phyloP scores from a whole-genome alignment of 2,888 invertebrate genomes.

The Ischnura elegans region DNA sequence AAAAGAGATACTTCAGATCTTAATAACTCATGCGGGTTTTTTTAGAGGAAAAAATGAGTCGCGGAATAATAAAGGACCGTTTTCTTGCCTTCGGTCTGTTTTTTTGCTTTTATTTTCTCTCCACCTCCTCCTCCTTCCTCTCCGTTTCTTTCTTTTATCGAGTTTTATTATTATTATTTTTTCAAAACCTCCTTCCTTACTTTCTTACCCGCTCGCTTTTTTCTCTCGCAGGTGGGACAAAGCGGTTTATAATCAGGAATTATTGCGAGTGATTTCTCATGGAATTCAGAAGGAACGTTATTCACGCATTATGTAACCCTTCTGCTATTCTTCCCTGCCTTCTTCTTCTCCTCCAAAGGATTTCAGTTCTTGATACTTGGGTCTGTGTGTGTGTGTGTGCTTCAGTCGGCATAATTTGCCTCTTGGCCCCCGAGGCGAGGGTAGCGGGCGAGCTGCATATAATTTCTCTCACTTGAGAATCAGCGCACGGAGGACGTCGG shows the following conservation, averaged over 20 bases:
- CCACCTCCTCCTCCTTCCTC: neutral
- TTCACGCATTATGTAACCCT: slow-evolving; percentile 2
- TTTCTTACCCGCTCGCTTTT: neutral
- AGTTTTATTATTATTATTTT: neutral
- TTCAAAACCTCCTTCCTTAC: too few relatives aligned
- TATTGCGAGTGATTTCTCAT: slow-evolving; percentile 33
- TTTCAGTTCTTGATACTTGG: neutral
- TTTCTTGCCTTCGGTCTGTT: neutral
- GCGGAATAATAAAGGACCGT: slow-evolving; percentile 19
- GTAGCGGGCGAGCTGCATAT: neutral
- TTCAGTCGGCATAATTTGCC: neutral
- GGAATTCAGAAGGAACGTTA: neutral
- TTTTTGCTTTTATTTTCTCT: neutral
- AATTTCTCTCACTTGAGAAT: neutral
- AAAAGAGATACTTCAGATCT: slow-evolving; percentile 65
- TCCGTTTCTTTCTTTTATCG: too few relatives aligned
- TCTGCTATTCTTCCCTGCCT: too few relatives aligned
- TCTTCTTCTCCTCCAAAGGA: neutral
- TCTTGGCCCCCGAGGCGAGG: neutral
- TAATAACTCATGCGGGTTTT: slow-evolving; percentile 62
- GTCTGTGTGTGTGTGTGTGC: neutral
- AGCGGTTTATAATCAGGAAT: slow-evolving; percentile 52
- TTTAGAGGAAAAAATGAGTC: neutral
- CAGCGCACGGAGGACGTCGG: neutral
- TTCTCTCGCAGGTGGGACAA: neutral